Evolutionary conservation across 2,113 vertebrate species (phyloP).

Genomic region (Anoplopoma fimbria): DNA sequence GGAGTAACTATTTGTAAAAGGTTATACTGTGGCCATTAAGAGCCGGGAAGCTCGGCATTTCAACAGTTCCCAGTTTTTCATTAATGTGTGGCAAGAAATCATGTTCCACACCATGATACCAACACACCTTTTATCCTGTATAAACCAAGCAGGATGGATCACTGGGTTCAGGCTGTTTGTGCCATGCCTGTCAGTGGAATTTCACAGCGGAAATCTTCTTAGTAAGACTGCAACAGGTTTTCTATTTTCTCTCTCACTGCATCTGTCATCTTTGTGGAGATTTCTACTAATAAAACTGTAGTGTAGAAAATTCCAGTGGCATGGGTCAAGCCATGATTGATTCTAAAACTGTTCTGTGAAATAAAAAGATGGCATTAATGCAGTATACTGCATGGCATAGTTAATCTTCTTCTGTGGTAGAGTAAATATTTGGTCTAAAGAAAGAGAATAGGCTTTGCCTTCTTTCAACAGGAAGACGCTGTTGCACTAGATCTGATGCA

Average conservation of each 20-base stretch:
- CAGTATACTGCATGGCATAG: background rate
- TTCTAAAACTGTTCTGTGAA: background rate
- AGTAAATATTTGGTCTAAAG: background rate
- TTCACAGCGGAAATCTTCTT: background rate
- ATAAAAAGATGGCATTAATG: background rate
- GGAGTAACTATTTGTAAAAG: constrained; percentile 6
- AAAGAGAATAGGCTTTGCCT: background rate
- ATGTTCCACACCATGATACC: background rate
- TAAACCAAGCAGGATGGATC: background rate
- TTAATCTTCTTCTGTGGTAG: background rate
- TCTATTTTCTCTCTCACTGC: background rate
- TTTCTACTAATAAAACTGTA: background rate
- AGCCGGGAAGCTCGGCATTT: constrained; percentile 1
- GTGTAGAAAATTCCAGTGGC: background rate
- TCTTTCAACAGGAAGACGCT: background rate
- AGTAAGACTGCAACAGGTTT: background rate
- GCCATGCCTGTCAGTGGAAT: background rate
- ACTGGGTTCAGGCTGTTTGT: constrained; percentile 1
- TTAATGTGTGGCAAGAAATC: background rate
- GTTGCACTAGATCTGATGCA: background rate
- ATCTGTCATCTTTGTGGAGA: background rate
- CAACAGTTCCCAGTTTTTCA: background rate
- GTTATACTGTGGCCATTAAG: background rate
- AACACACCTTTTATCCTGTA: background rate
- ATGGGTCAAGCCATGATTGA: background rate